Percentiles rank a stretch among this genome's conserved stretches.
Evolutionary conservation across 2,888 invertebrate species (phyloP).

Genomic region (Acleris emargana): DNA sequence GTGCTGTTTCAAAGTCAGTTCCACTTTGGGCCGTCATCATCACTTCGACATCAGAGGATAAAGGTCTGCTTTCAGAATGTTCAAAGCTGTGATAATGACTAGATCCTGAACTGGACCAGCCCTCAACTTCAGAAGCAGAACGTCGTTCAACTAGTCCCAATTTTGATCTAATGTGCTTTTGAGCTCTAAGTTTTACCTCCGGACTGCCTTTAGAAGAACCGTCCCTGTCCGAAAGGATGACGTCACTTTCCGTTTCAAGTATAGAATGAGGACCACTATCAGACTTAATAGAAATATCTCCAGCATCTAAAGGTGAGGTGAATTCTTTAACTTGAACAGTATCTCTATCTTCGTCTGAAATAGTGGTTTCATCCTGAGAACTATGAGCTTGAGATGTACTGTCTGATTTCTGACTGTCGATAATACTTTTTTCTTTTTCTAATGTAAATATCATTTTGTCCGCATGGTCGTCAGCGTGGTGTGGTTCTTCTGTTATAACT

Average conservation of each 20-base stretch:
- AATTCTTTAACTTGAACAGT: slow-evolving; percentile 73
- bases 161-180: slow-evolving; percentile 77
- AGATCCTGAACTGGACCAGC: slow-evolving; percentile 94
- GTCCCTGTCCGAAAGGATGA: slow-evolving; percentile 71
- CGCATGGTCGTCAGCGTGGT: slow-evolving; percentile 70
- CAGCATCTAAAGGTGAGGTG: slow-evolving; percentile 70
- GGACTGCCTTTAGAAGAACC: slow-evolving; percentile 76
- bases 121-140: slow-evolving; percentile 91
- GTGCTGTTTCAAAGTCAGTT: slow-evolving; percentile 94
- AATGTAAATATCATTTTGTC: slow-evolving; percentile 52
- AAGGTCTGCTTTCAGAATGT: slow-evolving; percentile 90
- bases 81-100: slow-evolving; percentile 95
- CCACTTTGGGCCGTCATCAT: slow-evolving; percentile 88
- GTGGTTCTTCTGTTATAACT: slow-evolving; percentile 84
- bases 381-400: slow-evolving; percentile 67
- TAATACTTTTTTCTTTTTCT: slow-evolving; percentile 53
- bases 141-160: slow-evolving; percentile 85
- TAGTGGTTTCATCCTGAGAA: slow-evolving; percentile 72
- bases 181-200: slow-evolving; percentile 71
- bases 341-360: slow-evolving; percentile 83
- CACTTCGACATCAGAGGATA: slow-evolving; percentile 94
- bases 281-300: slow-evolving; percentile 71
- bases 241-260: slow-evolving; percentile 78
- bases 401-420: slow-evolving; percentile 72
- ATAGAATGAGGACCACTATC: slow-evolving; percentile 81